These are phyloP conservation scores for Hippocampus comes DNA, from an alignment of 2,113 vertebrate genomes.

Conservation along the genomic window DNA sequence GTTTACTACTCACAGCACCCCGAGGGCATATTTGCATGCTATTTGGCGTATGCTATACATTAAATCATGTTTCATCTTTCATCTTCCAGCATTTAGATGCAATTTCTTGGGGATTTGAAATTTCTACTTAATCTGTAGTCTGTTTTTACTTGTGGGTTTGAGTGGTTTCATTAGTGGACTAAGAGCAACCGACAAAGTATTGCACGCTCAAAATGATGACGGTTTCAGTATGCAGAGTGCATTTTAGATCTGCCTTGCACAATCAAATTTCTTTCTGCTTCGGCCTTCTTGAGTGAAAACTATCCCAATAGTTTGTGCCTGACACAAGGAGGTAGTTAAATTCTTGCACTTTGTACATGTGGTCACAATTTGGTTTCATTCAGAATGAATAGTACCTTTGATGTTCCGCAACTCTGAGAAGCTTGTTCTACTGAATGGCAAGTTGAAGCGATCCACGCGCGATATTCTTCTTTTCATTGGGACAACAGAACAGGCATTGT, in stretches of 20 bases:
- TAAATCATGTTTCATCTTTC: background rate
- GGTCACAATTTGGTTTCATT: background rate
- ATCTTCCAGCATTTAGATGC: background rate
- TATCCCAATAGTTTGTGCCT: conserved; percentile 3
- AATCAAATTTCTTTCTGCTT: conserved; percentile 12
- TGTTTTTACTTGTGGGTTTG: background rate
- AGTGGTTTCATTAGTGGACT: background rate
- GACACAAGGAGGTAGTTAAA: background rate
- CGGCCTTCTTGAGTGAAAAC: conserved; percentile 4
- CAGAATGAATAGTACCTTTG: background rate
- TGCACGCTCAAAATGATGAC: background rate
- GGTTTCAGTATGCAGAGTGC: conserved; percentile 6
- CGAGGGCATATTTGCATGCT: background rate
- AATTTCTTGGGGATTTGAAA: conserved; percentile 1
- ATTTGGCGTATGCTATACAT: background rate
- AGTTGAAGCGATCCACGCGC: background rate
- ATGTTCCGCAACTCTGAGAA: background rate
- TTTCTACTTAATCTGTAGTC: background rate
- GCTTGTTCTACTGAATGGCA: background rate
- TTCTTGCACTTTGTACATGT: too few relatives aligned
- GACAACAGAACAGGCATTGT: conserved; percentile 6
- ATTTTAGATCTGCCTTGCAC: conserved; percentile 1
- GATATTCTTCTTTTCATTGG: background rate
- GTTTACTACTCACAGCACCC: background rate
- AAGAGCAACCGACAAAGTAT: background rate